Base-by-base conservation (phyloP, 2,113 vertebrate species). In the Pardalotus punctatus region DNA sequence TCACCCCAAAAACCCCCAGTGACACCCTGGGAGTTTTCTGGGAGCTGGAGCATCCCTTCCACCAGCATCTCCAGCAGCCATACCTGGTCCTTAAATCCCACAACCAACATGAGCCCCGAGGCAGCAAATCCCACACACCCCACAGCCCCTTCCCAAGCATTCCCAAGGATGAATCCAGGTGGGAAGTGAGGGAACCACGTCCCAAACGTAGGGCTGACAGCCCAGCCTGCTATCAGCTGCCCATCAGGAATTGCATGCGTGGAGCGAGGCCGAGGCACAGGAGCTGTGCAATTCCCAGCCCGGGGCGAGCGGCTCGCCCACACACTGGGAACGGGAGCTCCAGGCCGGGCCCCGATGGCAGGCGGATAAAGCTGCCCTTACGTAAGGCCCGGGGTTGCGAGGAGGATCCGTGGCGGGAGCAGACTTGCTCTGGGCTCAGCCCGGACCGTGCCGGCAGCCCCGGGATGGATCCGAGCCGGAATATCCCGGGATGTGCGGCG, bases 191-290 rank as follows among this genome's bases (percentile, higher is more conserved):
- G n/a, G n/a, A n/a, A n/a, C n/a, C n/a, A n/a, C n/a, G n/a, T n/a
- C n/a, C n/a, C n/a, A 19, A 11, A 48, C 0, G 10, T 12, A 0
- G 23, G 33, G n/a, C 58, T 14, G 42, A 0, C 9, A 0, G 8
- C 14, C 47, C 0, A 43, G 28, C 50, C 51, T 20, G 53, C 71
- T 64, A 17, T 33, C 36, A 0, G 18, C 58, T 2, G 23, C 71
- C 21, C 1, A 24, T 42, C 3, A 4, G 43, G 31, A 8, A 7
- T 64, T 22, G 76, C 85, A 24, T 4, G 81, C 48, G 3, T 3
- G 19, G 14, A 25, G 82, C 81, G 1, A 53, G 86, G 93, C 89
- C 57, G 80, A n/a, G 79, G 38, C 42, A 82, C 87, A 24, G 74
- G 36, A 81, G 66, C 81, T 86, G 88, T 85, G 89, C 69, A 86